These are phyloP conservation scores for Drosophila navojoa DNA, from an alignment of 1,140 invertebrate species.

Conservation along the genomic window DNA sequence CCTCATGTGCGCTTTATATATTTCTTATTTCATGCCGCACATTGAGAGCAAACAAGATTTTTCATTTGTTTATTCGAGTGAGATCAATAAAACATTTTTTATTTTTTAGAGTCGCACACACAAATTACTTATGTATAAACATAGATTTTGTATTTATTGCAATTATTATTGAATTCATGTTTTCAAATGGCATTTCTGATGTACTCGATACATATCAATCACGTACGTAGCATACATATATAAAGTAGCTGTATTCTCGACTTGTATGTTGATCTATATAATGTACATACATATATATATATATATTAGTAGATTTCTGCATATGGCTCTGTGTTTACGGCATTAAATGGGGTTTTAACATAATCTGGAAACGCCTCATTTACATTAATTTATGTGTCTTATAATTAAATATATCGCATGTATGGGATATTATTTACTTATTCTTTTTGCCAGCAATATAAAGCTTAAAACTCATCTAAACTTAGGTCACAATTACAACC, in stretches of 20 bases:
- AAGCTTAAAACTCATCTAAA: slow-evolving; percentile 62
- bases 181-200: slow-evolving; percentile 39
- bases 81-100: slow-evolving; percentile 69
- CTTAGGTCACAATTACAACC: slow-evolving; percentile 68
- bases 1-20: neutral
- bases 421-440: slow-evolving; percentile 13
- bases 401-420: slow-evolving; percentile 35
- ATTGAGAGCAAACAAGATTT: slow-evolving; percentile 21
- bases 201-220: slow-evolving; percentile 7
- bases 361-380: slow-evolving; percentile 26
- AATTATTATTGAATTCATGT: slow-evolving; percentile 44
- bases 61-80: slow-evolving; percentile 57
- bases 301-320: slow-evolving; percentile 12
- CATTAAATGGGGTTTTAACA: slow-evolving; percentile 17
- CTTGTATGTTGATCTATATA: slow-evolving; percentile 24
- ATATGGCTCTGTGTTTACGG: slow-evolving; percentile 35
- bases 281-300: slow-evolving; percentile 30
- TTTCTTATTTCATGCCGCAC: neutral
- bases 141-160: slow-evolving; percentile 27
- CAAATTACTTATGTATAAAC: slow-evolving; percentile 32
- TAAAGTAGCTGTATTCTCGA: neutral
- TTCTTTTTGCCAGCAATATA: slow-evolving; percentile 45
- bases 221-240: neutral
- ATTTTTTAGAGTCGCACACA: slow-evolving; percentile 39
- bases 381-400: slow-evolving; percentile 32